Percentiles rank a stretch among this genome's conserved stretches.
Evolutionary conservation across 1,140 invertebrate species (phyloP).

Genomic region (Eufriesea mexicana): DNA sequence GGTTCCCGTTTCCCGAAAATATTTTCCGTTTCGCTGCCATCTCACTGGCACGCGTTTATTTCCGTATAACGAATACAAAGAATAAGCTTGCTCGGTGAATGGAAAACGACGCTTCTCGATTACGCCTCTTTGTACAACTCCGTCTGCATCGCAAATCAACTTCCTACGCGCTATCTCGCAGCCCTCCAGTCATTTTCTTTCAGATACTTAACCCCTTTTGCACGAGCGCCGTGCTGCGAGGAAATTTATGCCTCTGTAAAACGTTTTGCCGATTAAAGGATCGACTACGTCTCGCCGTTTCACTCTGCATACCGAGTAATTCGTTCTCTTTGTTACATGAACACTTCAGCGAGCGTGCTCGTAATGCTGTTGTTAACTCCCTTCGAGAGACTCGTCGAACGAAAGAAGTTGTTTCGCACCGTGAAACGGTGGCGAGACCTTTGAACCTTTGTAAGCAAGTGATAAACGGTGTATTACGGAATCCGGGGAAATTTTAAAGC

Average conservation of each 20-base stretch:
- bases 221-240: not conserved
- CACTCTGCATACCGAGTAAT: not conserved
- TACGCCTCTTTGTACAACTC: not conserved
- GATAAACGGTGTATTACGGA: not conserved
- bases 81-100: constrained; percentile 1
- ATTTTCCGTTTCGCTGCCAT: not conserved
- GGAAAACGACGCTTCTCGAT: constrained; percentile 20
- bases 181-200: constrained; percentile 5
- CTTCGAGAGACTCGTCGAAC: not conserved
- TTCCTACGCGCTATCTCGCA: not conserved
- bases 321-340: constrained; percentile 10
- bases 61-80: not conserved
- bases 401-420: not conserved
- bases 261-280: constrained; percentile 40
- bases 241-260: constrained; percentile 32
- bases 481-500: not conserved
- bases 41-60: constrained; percentile 6
- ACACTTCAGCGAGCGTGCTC: not conserved
- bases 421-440: too few relatives aligned
- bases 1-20: not conserved
- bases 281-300: not conserved
- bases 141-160: constrained; percentile 34
- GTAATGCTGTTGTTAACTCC: not conserved
- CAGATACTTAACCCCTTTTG: constrained; percentile 18
- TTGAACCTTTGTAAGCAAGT: not conserved